Conservation (phyloP, 2,113 vertebrate species). For the Trichechus manatus region DNA sequence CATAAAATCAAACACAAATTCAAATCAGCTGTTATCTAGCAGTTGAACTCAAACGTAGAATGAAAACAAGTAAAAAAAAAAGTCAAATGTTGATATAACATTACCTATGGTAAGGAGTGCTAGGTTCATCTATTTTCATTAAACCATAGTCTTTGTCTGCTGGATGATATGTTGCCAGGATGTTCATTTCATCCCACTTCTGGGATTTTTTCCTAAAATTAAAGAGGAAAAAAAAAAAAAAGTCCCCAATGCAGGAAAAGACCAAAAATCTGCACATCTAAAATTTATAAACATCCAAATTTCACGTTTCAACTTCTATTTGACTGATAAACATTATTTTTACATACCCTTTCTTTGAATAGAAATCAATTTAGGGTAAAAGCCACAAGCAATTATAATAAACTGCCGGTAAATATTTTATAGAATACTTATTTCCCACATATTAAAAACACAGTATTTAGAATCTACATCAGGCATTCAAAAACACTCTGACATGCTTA, state of each 20-base stretch:
- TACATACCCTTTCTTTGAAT: background rate
- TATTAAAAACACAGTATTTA: constrained; percentile 53
- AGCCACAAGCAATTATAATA: background rate
- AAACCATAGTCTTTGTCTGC: constrained; percentile 98
- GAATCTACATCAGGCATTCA: constrained; percentile 5
- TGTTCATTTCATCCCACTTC: constrained; percentile 99
- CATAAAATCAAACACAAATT: background rate
- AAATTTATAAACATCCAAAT: constrained; percentile 32
- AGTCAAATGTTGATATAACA: background rate
- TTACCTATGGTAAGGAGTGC: constrained; percentile 97
- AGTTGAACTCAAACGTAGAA: background rate
- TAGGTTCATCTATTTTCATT: constrained; percentile 99
- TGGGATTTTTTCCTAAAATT: constrained; percentile 96
- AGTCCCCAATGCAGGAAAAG: constrained; percentile 29
- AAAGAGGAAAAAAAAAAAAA: constrained; percentile 36
- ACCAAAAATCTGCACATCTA: background rate
- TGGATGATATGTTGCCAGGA: constrained; percentile 98
- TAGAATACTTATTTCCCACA: constrained; percentile 1
- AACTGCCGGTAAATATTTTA: constrained; percentile 48
- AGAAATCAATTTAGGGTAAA: constrained; percentile 24
- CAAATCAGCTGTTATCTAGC: constrained; percentile 43
- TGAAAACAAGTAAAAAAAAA: constrained; percentile 20
- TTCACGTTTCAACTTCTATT: constrained; percentile 28
- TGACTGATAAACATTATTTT: constrained; percentile 29
- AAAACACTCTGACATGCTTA: constrained; percentile 47